A percentile compares a stretch with the other conserved stretches of the same genome.
These are phyloP conservation scores for Eupsilia transversa DNA, from an alignment of 2,888 invertebrate genomes.

Conservation along the genomic window DNA sequence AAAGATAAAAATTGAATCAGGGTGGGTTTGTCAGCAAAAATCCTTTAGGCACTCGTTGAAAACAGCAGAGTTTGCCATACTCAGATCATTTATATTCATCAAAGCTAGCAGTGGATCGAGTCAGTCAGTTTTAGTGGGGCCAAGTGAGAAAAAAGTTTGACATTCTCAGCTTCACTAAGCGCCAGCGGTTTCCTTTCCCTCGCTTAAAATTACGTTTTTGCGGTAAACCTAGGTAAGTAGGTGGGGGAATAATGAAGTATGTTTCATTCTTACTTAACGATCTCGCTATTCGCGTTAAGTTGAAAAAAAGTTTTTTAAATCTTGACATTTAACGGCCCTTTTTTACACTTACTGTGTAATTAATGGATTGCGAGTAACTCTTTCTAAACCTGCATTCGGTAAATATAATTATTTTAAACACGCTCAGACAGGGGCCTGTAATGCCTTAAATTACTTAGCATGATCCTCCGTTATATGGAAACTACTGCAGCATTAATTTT, in stretches of 20 bases:
- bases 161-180: slow-evolving; percentile 48
- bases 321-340: neutral
- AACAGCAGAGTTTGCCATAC: slow-evolving; percentile 59
- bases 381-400: neutral
- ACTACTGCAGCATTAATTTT: no score
- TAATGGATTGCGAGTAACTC: neutral
- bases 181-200: slow-evolving; percentile 10
- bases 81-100: slow-evolving; percentile 70
- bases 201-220: neutral
- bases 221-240: neutral
- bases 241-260: neutral
- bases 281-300: neutral
- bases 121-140: slow-evolving; percentile 53
- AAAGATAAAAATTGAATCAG: slow-evolving; percentile 70
- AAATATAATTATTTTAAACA: neutral
- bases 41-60: slow-evolving; percentile 61
- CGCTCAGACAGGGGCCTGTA: no score
- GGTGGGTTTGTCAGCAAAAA: slow-evolving; percentile 67
- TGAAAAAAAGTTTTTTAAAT: neutral
- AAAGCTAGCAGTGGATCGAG: slow-evolving; percentile 63
- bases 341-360: neutral
- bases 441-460: no score
- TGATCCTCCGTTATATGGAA: no score
- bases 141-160: slow-evolving; percentile 53
- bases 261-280: neutral